Evolutionary conservation across 2,888 invertebrate species (phyloP), one percentile per base, ranked within the genome.

Genomic region (Thymelicus acteon): DNA sequence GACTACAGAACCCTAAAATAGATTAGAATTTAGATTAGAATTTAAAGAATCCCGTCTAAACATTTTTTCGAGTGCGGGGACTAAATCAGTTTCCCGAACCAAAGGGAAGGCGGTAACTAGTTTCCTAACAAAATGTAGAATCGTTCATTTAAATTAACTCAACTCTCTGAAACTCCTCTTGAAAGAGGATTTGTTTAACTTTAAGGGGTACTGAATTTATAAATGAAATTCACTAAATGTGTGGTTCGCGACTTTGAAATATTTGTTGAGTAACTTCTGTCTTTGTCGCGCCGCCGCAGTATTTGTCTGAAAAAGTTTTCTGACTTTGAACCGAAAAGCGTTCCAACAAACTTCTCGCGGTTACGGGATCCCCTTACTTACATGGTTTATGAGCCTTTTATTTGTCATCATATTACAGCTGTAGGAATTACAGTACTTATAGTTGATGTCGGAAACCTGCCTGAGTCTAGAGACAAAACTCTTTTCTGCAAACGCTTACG

Each of bases 191-290:
- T 54, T 57, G 68, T 62, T 68, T 60, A 47, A 68, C 57, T 37
- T 68, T 49, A 47, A 47, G 67, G 47, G 6, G 57, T 44, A 19
- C 40, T 19, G 48, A 62, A 57, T 47, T 31, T 47, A 57, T 57
- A 47, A 31, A 68, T 44, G 52, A 68, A 68, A 57, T 68, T 68
- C 62, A 54, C 57, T 57, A 68, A 69, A 69, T 63, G 57, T 63
- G 63, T 58, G 39, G 58, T 58, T 58, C 7, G 58, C 15, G 37
- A 58, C 58, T 69, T 62, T 62, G 57, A 69, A 63, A 64, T 69
- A 69, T 64, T 69, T 69, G 58, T 39, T 39, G 47, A 19, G n/a
- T 24, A 58, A 63, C 58, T 63, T 58, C 49, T 24, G 40, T 48
- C 47, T 37, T 63, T 68, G 57, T 48, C 10, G 49, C 15, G 68